These are phyloP conservation scores for Potamilus streckersoni DNA, from an alignment of 1,140 invertebrate species.

Conservation along the genomic window DNA sequence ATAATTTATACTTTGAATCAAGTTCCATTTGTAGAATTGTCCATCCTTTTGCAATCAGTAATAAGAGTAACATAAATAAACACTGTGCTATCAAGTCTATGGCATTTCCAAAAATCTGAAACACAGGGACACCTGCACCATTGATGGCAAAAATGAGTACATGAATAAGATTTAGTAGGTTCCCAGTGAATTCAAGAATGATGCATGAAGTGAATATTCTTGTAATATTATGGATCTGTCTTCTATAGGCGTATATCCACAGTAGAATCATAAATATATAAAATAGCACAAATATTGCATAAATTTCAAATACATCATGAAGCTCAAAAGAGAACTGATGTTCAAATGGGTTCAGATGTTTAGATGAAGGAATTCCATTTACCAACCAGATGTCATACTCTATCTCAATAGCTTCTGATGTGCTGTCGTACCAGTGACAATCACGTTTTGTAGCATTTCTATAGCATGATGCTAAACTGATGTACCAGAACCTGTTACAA, in stretches of 20 bases:
- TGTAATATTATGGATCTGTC: constrained; percentile 91
- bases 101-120: constrained; percentile 89
- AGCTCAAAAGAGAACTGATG: constrained; percentile 97
- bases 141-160: constrained; percentile 89
- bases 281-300: constrained; percentile 88
- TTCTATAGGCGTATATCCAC: constrained; percentile 88
- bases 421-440: constrained; percentile 57
- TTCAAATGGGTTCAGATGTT: constrained; percentile 80
- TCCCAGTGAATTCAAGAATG: constrained; percentile 84
- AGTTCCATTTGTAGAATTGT: constrained; percentile 91
- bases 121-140: constrained; percentile 83
- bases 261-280: constrained; percentile 86
- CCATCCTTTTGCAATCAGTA: constrained; percentile 96
- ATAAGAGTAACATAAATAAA: constrained; percentile 92
- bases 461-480: constrained; percentile 93
- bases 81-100: constrained; percentile 92
- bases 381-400: constrained; percentile 96
- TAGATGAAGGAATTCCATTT: constrained; percentile 88
- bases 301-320: constrained; percentile 90
- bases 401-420: constrained; percentile 69
- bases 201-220: constrained; percentile 89
- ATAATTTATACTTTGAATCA: constrained; percentile 85
- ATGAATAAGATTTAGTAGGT: constrained; percentile 89
- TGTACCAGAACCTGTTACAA: constrained; percentile 89
- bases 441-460: constrained; percentile 76